Percentiles rank a stretch among this genome's conserved stretches.
Evolutionary conservation across 2,797 vertebrate genomes (phyloP).

Genomic region (Propithecus deckenii): DNA sequence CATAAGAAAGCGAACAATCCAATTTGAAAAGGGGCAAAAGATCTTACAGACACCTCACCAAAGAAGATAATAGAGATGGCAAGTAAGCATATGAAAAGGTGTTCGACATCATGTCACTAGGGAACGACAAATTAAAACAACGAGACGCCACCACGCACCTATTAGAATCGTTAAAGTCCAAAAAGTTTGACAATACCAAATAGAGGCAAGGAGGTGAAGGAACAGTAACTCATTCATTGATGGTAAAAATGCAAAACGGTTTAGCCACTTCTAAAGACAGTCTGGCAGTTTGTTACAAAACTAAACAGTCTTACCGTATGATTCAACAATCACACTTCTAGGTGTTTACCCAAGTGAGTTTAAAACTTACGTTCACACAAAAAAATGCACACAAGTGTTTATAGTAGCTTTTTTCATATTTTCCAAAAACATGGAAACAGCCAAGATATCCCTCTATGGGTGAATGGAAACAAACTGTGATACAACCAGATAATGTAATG

Average conservation of each 20-base stretch:
- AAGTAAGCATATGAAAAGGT: neutral
- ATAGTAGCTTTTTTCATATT: conserved; percentile 3
- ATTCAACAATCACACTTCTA: neutral
- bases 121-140: neutral
- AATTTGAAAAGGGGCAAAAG: neutral
- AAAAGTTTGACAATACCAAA: neutral
- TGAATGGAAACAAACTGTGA: neutral
- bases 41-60: neutral
- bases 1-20: neutral
- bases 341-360: neutral
- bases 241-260: neutral
- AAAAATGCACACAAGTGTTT: neutral
- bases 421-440: neutral
- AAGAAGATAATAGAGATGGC: neutral
- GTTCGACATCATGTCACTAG: neutral
- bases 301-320: neutral
- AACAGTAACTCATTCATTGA: neutral
- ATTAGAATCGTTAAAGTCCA: neutral
- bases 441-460: neutral
- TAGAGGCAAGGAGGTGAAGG: neutral
- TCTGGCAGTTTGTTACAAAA: neutral
- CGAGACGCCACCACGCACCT: neutral
- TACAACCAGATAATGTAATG: neutral
- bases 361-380: neutral
- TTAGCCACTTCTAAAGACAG: neutral